Base-by-base conservation (phyloP, 2,797 vertebrate species). In the Eleutherodactylus coqui region DNA sequence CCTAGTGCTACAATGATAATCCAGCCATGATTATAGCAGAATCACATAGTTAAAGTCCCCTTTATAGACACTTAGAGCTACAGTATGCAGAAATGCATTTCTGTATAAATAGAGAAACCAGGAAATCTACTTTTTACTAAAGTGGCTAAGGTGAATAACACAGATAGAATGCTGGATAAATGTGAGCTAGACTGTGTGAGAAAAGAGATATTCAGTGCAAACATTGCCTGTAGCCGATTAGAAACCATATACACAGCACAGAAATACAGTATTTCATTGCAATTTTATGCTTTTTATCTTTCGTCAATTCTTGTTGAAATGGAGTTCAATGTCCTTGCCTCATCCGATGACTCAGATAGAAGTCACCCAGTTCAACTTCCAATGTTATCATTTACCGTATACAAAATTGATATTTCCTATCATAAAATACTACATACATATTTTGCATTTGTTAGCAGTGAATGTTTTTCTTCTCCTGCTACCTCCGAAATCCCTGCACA, bases 401-500 rank as follows among this genome's bases (percentile, higher is more conserved):
- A 19, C 14, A 70, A 53, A 14, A 41, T 27, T 69, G 34, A 34
- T 21, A 29, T 73, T 43, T 24, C 19, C 8, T 27, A 41, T 32
- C 41, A 58, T 45, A 53, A 43, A 41, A 34, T 21, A 4, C 16
- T 41, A 55, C 64, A 72, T 72, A 55, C 41, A 70, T 53, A 82
- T 53, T 47, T 82, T 32, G 38, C 45, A 38, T 72, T 55, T 36
- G 60, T 80, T 67, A 45, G 16, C 21, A 38, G 17, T 21, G 69
- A 82, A 70, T n/a, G 19, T 72, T 43, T 67, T 80, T n/a, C 32
- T 11, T 64, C 27, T 45, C 55, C 32, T 64, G n/a, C 9, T 9
- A 21, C 69, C 36, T 73, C 69, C 58, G 73, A 73, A 73, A 75
- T 75, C 51, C 58, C n/a, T 60, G 24, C 69, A 58, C 17, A 60